Conservation (phyloP, 2,888 invertebrate species). For the Phymatocera aterrima region DNA sequence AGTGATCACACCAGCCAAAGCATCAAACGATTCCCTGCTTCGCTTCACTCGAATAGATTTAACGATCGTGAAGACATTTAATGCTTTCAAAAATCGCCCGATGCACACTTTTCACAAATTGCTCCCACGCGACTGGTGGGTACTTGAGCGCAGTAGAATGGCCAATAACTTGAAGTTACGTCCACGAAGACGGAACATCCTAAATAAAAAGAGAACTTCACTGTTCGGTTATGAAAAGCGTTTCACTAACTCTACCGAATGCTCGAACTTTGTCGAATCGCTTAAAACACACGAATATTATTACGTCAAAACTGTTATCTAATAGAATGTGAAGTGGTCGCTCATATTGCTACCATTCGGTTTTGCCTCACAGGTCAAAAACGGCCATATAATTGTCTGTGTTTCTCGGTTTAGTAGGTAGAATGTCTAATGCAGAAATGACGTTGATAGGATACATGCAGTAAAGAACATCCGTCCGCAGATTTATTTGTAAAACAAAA, state of each 20-base stretch:
- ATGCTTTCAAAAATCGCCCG: slow-evolving; percentile 43
- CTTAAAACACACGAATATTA: neutral
- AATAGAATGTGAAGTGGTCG: neutral
- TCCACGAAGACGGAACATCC: slow-evolving; percentile 2
- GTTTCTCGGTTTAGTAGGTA: neutral
- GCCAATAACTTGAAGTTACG: slow-evolving; percentile 38
- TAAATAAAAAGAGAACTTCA: slow-evolving; percentile 34
- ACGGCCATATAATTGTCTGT: neutral
- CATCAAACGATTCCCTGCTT: slow-evolving; percentile 34
- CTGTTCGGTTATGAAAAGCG: slow-evolving; percentile 16
- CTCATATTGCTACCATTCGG: neutral
- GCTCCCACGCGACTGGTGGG: slow-evolving; percentile 29
- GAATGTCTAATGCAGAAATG: neutral
- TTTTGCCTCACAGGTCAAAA: neutral
- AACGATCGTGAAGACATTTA: slow-evolving; percentile 34
- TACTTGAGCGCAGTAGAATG: slow-evolving; percentile 18
- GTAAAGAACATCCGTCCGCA: neutral
- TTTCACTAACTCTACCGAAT: slow-evolving; percentile 17
- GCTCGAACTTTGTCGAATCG: neutral
- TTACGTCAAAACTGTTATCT: neutral
- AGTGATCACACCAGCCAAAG: slow-evolving; percentile 31
- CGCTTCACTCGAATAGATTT: slow-evolving; percentile 42
- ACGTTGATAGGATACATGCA: neutral
- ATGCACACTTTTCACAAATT: slow-evolving; percentile 42
- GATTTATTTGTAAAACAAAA: neutral